phyloP scores from a whole-genome alignment of 2,888 invertebrate species.

The Torymus tubicola region DNA sequence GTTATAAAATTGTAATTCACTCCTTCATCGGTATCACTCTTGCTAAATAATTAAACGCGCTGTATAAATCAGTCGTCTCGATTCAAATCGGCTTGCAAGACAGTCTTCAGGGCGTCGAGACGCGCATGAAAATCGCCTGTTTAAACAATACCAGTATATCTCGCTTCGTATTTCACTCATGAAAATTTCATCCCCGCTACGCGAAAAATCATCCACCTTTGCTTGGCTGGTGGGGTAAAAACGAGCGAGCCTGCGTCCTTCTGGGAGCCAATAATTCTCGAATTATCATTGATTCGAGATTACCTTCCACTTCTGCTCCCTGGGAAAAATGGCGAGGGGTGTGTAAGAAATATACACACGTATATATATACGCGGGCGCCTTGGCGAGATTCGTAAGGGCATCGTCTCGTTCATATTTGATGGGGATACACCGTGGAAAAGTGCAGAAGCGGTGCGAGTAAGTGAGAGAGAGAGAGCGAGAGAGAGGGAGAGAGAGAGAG shows the following conservation, averaged over 20 bases:
- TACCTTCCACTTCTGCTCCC: constrained; percentile 16
- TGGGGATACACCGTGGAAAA: background rate
- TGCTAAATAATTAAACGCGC: background rate
- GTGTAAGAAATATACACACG: background rate
- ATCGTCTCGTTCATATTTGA: constrained; percentile 25
- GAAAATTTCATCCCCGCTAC: constrained; percentile 9
- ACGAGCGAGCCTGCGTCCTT: background rate
- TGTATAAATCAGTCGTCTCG: background rate
- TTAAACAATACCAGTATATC: constrained; percentile 46
- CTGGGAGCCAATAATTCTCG: constrained; percentile 49
- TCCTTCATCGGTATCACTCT: no score
- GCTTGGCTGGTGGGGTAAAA: background rate
- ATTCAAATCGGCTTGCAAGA: background rate
- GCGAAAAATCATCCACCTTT: constrained; percentile 30
- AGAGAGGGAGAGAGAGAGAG: background rate
- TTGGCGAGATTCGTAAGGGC: constrained; percentile 28
- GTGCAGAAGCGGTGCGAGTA: background rate
- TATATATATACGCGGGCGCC: constrained; percentile 16
- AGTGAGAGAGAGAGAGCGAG: background rate
- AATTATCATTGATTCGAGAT: constrained; percentile 56
- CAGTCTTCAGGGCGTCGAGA: constrained; percentile 10
- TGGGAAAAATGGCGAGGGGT: constrained; percentile 30
- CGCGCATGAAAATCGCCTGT: constrained; percentile 47
- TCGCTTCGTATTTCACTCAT: constrained; percentile 31
- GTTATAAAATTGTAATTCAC: no score